These are phyloP conservation scores for Bursaphelenchus okinawaensis DNA, from an alignment of 2,888 invertebrate species.

Conservation along the genomic window DNA sequence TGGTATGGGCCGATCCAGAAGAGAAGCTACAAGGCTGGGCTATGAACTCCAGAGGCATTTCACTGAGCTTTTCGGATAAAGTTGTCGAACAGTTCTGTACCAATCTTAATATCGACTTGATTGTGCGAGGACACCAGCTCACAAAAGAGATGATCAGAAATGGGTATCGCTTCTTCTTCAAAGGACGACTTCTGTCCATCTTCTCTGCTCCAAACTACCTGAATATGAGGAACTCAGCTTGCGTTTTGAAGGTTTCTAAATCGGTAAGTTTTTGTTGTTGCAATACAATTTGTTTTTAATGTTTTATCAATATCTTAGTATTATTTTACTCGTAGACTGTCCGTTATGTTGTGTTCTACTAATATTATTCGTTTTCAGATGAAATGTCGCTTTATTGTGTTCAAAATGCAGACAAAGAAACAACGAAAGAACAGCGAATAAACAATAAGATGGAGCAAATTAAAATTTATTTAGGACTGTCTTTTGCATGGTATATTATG, in stretches of 20 bases:
- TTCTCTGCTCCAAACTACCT: constrained; percentile 48
- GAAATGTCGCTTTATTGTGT: constrained; percentile 18
- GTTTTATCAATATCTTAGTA: not conserved
- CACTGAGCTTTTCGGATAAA: constrained; percentile 63
- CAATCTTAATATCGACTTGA: constrained; percentile 61
- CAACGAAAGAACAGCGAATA: too few species aligned
- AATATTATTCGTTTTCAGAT: constrained; percentile 7
- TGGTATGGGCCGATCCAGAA: constrained; percentile 43
- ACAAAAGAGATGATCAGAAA: constrained; percentile 33
- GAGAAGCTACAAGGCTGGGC: constrained; percentile 33
- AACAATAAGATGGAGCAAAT: too few species aligned
- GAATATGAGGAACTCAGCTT: constrained; percentile 37
- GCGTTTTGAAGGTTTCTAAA: constrained; percentile 28
- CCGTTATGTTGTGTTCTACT: too few species aligned
- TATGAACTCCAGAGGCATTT: constrained; percentile 61
- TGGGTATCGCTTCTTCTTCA: constrained; percentile 37
- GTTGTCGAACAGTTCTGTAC: constrained; percentile 62
- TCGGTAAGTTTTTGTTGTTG: too few species aligned
- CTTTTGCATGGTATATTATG: too few species aligned
- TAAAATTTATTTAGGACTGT: too few species aligned
- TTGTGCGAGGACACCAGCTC: constrained; percentile 64
- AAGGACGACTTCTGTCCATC: constrained; percentile 39
- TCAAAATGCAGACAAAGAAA: constrained; percentile 15
- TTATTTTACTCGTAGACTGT: too few species aligned
- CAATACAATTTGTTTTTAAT: not conserved